Percentiles rank a stretch among this genome's conserved stretches.
Conservation (phyloP, 2,113 vertebrate genomes). For the Catagonus wagneri region DNA sequence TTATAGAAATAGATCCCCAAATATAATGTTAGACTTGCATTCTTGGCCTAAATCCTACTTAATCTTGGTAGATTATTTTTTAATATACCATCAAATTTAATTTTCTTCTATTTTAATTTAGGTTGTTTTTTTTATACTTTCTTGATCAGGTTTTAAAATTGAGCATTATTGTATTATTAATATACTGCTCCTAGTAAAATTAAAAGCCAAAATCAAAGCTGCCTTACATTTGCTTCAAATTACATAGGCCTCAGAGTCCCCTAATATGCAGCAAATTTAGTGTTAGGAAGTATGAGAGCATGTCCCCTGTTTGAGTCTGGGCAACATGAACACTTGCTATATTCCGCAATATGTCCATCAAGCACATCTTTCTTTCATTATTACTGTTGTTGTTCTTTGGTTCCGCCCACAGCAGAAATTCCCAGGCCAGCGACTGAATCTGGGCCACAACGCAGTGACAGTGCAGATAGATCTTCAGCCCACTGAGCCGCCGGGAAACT, state of each 20-base stretch:
- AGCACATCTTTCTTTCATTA: background rate
- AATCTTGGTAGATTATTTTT: slow-evolving; percentile 44
- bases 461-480: too few relatives aligned
- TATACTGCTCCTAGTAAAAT: background rate
- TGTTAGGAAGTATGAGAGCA: background rate
- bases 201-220: slow-evolving; percentile 29
- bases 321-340: background rate
- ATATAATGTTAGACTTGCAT: background rate
- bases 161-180: slow-evolving; percentile 23
- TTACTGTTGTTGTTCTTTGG: too few relatives aligned
- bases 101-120: slow-evolving; percentile 34
- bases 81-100: slow-evolving; percentile 31
- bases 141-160: background rate
- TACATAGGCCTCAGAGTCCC: background rate
- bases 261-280: background rate
- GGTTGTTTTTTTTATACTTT: background rate
- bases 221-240: background rate
- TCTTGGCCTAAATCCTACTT: slow-evolving; percentile 38
- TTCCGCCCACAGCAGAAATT: too few relatives aligned
- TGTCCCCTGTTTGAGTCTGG: background rate
- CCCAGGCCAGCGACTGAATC: too few relatives aligned
- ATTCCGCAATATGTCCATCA: background rate
- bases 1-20: background rate
- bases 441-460: too few relatives aligned
- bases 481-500: too few relatives aligned